These are phyloP conservation scores for Halcyon smyrnensis DNA, from an alignment of 2,797 vertebrate species.

Conservation along the genomic window DNA sequence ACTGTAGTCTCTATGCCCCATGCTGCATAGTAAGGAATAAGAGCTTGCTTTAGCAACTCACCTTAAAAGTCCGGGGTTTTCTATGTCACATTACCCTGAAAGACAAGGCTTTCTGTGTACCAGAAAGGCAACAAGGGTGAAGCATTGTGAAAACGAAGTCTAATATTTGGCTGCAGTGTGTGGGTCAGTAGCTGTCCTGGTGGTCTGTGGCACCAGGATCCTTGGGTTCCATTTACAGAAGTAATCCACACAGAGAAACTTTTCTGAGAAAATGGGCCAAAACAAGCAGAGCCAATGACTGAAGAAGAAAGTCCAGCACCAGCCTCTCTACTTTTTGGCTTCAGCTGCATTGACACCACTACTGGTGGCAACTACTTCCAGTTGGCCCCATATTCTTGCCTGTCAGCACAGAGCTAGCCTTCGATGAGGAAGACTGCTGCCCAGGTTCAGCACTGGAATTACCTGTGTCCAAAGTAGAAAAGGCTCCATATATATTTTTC, in stretches of 20 bases:
- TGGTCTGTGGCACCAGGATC: not conserved
- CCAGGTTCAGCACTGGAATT: not conserved
- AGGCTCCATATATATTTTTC: not conserved
- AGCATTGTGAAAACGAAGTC: not conserved
- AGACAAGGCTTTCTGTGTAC: not conserved
- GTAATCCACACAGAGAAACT: not conserved
- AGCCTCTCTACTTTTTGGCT: not conserved
- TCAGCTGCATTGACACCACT: not conserved
- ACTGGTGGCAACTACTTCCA: not conserved
- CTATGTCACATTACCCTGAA: not conserved
- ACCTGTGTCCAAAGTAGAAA: not conserved
- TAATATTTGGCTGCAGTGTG: not conserved
- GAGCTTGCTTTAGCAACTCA: not conserved
- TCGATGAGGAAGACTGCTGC: not conserved
- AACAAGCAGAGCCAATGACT: not conserved
- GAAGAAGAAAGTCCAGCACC: not conserved
- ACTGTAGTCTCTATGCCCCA: not conserved
- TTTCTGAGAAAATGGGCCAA: not conserved
- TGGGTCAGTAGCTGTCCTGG: not conserved
- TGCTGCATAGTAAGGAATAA: not conserved
- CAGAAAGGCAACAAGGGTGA: not conserved
- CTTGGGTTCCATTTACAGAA: not conserved
- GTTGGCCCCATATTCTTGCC: not conserved
- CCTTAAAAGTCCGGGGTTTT: not conserved
- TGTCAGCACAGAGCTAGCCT: not conserved